phyloP scores from a whole-genome alignment of 2,797 vertebrate genomes.

The Antennarius maculatus region DNA sequence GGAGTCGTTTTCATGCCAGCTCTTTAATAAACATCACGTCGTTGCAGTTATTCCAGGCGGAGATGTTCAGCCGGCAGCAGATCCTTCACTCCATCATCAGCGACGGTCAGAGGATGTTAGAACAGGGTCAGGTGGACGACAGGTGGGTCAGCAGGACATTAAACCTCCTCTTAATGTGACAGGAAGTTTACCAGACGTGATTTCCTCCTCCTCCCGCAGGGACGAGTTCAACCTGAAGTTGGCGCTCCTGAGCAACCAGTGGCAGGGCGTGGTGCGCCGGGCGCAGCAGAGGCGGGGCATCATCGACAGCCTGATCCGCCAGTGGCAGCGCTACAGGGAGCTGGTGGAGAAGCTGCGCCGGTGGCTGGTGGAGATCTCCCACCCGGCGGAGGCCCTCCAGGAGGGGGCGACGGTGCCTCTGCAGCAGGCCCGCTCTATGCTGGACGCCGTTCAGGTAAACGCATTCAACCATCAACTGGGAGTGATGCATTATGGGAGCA shows the following conservation, averaged over 20 bases:
- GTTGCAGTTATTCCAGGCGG: constrained; percentile 93
- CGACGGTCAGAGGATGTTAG: constrained; percentile 93
- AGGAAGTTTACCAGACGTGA: neutral
- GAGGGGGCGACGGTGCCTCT: constrained; percentile 81
- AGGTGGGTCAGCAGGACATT: constrained; percentile 80
- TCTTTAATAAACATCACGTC: constrained; percentile 25
- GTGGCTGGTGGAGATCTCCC: constrained; percentile 88
- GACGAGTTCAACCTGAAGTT: constrained; percentile 95
- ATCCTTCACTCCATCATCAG: constrained; percentile 96
- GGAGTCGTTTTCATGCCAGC: too few species aligned
- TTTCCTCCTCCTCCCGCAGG: constrained; percentile 67
- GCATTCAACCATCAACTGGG: neutral
- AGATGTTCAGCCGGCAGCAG: constrained; percentile 99
- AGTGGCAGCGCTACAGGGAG: constrained; percentile 95
- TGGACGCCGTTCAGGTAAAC: constrained; percentile 91
- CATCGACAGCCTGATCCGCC: constrained; percentile 92
- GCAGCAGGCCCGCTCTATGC: constrained; percentile 88
- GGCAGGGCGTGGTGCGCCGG: constrained; percentile 95
- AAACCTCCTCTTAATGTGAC: neutral
- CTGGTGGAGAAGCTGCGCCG: constrained; percentile 90
- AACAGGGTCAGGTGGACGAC: constrained; percentile 97
- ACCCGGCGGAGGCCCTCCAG: constrained; percentile 78
- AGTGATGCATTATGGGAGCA: too few species aligned
- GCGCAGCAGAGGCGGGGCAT: constrained; percentile 95
- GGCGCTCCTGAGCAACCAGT: constrained; percentile 92